A percentile compares a stretch with the other conserved stretches of the same genome.
These are phyloP conservation scores for Gerris lacustris DNA, from an alignment of 2,888 invertebrate species.

Conservation along the genomic window DNA sequence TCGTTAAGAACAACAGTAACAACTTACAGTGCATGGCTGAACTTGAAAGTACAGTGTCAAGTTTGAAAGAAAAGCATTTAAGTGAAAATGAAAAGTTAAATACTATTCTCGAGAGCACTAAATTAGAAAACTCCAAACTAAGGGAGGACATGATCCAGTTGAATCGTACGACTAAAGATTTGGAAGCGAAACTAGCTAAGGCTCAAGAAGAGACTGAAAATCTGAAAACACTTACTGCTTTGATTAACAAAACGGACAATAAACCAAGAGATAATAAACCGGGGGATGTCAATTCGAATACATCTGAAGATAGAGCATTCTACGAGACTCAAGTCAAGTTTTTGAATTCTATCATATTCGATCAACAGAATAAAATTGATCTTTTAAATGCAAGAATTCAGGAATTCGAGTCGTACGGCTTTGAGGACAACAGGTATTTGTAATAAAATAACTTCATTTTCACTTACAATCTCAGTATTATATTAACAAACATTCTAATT, in stretches of 20 bases:
- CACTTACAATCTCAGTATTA: too few species aligned
- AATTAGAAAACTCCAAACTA: constrained; percentile 8
- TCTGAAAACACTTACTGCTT: background rate
- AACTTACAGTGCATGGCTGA: background rate
- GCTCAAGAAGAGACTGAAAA: constrained; percentile 7
- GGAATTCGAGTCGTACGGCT: constrained; percentile 46
- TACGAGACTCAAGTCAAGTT: constrained; percentile 71
- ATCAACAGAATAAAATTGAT: constrained; percentile 87
- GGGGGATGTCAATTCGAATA: background rate
- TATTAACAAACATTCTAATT: too few species aligned
- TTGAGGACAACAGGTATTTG: too few species aligned
- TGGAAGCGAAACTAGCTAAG: constrained; percentile 11
- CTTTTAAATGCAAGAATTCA: constrained; percentile 65
- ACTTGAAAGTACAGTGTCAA: background rate
- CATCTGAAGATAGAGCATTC: constrained; percentile 31
- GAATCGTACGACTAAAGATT: background rate
- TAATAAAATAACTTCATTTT: too few species aligned
- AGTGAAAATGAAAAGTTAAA: constrained; percentile 4
- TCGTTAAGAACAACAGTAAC: too few species aligned
- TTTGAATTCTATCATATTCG: constrained; percentile 90
- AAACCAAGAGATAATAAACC: constrained; percentile 4
- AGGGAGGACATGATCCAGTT: constrained; percentile 10
- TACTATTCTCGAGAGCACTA: constrained; percentile 1
- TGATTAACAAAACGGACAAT: background rate
- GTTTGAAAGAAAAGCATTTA: constrained; percentile 10